These are phyloP conservation scores for Neogobius melanostomus DNA, from an alignment of 2,113 vertebrate species.

Conservation along the genomic window DNA sequence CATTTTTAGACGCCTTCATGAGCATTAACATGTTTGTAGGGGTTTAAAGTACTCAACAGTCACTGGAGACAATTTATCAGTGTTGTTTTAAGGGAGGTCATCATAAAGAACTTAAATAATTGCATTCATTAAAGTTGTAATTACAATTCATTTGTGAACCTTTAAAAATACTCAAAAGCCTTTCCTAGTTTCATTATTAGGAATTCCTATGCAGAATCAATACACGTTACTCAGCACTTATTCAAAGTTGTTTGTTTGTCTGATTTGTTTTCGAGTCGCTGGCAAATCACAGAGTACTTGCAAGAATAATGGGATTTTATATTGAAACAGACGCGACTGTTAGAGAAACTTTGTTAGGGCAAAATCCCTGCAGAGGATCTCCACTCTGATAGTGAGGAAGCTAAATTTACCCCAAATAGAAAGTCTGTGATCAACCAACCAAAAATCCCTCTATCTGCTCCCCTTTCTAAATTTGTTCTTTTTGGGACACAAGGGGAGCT, in stretches of 20 bases:
- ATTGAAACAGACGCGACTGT: slow-evolving; percentile 24
- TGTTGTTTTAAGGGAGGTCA: too few relatives aligned
- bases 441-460: slow-evolving; percentile 29
- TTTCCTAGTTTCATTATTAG: background rate
- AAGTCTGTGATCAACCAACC: slow-evolving; percentile 53
- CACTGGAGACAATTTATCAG: too few relatives aligned
- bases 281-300: background rate
- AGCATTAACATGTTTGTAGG: too few relatives aligned
- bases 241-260: background rate
- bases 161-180: background rate
- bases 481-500: slow-evolving; percentile 26
- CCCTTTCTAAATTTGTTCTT: slow-evolving; percentile 23
- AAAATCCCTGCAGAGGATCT: slow-evolving; percentile 36
- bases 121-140: too few relatives aligned
- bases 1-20: too few relatives aligned
- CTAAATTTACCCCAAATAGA: slow-evolving; percentile 46
- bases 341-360: slow-evolving; percentile 24
- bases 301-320: slow-evolving; percentile 37
- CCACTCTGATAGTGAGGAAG: slow-evolving; percentile 36
- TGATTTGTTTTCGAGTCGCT: slow-evolving; percentile 7
- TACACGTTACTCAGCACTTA: background rate
- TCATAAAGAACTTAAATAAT: too few relatives aligned
- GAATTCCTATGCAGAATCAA: background rate
- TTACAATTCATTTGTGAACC: too few relatives aligned
- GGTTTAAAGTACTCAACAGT: too few relatives aligned